Conservation (phyloP, 2,888 invertebrate species). For the Drosophila barbarae region DNA sequence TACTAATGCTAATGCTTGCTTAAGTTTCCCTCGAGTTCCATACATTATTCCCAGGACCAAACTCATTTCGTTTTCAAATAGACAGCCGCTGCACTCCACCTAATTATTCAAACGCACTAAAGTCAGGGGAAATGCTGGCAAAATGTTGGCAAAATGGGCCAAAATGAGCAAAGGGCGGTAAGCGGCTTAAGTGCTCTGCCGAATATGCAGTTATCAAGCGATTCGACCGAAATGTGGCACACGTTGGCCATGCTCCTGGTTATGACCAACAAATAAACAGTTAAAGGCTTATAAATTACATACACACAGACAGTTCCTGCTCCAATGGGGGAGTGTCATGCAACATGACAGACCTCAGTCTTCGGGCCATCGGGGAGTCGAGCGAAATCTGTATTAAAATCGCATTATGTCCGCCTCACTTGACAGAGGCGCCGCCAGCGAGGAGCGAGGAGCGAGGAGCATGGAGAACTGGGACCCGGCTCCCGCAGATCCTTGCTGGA, state of each 20-base stretch:
- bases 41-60: background rate
- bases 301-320: slow-evolving; percentile 12
- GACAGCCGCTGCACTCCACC: background rate
- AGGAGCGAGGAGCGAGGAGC: background rate
- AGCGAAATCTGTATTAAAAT: slow-evolving; percentile 70
- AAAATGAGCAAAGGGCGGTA: slow-evolving; percentile 27
- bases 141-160: slow-evolving; percentile 24
- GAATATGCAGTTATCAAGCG: slow-evolving; percentile 39
- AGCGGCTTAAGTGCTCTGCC: slow-evolving; percentile 49
- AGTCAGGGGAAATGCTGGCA: slow-evolving; percentile 14
- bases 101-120: slow-evolving; percentile 31
- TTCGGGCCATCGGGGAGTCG: slow-evolving; percentile 30
- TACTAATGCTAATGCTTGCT: background rate
- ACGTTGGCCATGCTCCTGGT: slow-evolving; percentile 8
- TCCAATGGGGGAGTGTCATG: slow-evolving; percentile 15
- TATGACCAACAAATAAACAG: slow-evolving; percentile 54
- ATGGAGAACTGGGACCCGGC: background rate
- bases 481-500: slow-evolving; percentile 4
- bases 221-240: slow-evolving; percentile 21
- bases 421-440: slow-evolving; percentile 48
- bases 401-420: slow-evolving; percentile 70
- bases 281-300: slow-evolving; percentile 60
- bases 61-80: slow-evolving; percentile 16
- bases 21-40: background rate
- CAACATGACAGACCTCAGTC: slow-evolving; percentile 42